A percentile compares a stretch with the other conserved stretches of the same genome.
Evolutionary conservation across 2,888 invertebrate genomes (phyloP).

Genomic region (Trichacis sp.): DNA sequence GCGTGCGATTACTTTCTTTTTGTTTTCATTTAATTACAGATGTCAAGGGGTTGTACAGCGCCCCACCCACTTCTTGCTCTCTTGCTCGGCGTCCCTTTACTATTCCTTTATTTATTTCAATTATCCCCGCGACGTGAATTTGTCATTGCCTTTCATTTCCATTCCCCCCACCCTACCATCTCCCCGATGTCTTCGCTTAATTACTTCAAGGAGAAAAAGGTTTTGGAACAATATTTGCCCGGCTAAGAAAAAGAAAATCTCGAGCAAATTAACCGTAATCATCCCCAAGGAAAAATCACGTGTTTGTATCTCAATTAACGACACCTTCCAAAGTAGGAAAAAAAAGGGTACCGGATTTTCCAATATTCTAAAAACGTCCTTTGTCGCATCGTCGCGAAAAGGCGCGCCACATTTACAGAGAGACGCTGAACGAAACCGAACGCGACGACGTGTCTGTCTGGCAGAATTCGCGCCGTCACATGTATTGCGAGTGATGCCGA

Average conservation of each 20-base stretch:
- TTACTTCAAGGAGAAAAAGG: conserved; percentile 31
- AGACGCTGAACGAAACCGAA: conserved; percentile 43
- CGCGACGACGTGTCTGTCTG: conserved; percentile 42
- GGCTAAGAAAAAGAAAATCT: conserved; percentile 16
- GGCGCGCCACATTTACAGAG: conserved; percentile 46
- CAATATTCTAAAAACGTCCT: conserved; percentile 68
- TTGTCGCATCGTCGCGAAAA: conserved; percentile 62
- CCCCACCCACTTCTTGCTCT: conserved; percentile 45
- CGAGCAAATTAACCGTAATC: too few relatives aligned
- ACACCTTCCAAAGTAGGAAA: neutral
- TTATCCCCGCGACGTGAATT: conserved; percentile 67
- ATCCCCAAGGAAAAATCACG: neutral
- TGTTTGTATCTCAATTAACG: conserved; percentile 1
- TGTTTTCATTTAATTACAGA: conserved; percentile 69
- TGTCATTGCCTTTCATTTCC: conserved; percentile 67
- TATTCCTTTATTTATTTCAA: conserved; percentile 69
- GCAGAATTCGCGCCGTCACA: conserved; percentile 38
- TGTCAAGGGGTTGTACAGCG: conserved; percentile 66
- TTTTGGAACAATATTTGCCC: conserved; percentile 24
- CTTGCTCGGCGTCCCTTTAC: conserved; percentile 56
- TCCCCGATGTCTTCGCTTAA: conserved; percentile 40
- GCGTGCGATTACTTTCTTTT: conserved; percentile 67
- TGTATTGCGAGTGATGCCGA: conserved; percentile 45
- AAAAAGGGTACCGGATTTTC: conserved; percentile 44
- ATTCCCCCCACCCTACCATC: conserved; percentile 47